Conservation (phyloP, 2,113 vertebrate genomes). For the Bucco capensis region DNA sequence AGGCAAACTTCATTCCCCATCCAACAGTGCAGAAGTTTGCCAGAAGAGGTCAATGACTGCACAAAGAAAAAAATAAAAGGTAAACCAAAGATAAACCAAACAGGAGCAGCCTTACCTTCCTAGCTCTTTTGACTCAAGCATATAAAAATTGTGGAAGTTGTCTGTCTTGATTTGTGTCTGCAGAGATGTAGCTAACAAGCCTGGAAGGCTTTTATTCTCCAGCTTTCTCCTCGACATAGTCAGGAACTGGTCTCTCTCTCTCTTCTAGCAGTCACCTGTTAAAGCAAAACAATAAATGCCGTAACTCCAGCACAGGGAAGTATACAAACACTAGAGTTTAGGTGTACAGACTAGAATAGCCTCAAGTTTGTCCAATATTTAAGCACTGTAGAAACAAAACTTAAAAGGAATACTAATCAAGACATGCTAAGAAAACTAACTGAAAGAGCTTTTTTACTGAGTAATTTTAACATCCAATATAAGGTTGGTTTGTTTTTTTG, state of each 20-base stretch:
- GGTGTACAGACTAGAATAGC: neutral
- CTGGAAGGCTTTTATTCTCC: constrained; percentile 81
- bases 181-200: constrained; percentile 79
- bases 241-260: neutral
- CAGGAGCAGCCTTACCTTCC: constrained; percentile 80
- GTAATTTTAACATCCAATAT: neutral
- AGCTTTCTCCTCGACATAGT: constrained; percentile 80
- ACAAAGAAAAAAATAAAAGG: too few species aligned
- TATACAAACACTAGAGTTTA: neutral
- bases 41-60: neutral
- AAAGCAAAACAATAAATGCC: neutral
- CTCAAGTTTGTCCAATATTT: neutral
- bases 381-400: neutral
- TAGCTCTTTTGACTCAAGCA: constrained; percentile 81
- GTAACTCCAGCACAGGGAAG: neutral
- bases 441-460: neutral
- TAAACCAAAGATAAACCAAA: neutral
- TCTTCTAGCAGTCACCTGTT: constrained; percentile 18
- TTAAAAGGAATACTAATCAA: neutral
- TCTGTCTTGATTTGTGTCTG: constrained; percentile 84
- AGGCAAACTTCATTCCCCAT: neutral
- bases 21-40: neutral
- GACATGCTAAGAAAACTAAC: neutral
- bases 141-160: constrained; percentile 80
- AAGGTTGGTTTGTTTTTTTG: neutral